Base-by-base conservation (phyloP, 2,888 invertebrate species). In the Timema cristinae region DNA sequence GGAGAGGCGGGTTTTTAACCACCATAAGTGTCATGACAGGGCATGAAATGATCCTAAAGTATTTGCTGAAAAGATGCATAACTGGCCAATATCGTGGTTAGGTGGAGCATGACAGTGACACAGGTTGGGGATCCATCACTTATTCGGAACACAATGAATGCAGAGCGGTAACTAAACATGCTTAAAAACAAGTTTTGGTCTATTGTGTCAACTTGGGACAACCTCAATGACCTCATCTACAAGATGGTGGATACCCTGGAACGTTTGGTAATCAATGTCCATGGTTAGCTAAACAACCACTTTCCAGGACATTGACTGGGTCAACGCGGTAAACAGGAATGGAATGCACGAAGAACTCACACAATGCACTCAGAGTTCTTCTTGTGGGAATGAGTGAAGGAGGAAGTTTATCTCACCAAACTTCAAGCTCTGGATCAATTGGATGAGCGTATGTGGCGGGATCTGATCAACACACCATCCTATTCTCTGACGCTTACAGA, bases 361-460 rank as follows among this genome's bases (percentile, higher is more conserved):
- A 1, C 7, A 1, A 59, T 7, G 9, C 11, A 15, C 11, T 10
- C 1, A 16, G 8, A 16, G 8, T 11, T 59, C 7, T 11, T 11
- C 1, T 16, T 16, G 11, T 32, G 32, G 32, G 32, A 4, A 4
- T 32, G 59, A 11, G 11, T 7, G 11, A 59, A 59, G 59, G 59
- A 59, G 15, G 16, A 59, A 7, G 59, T 59, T 59, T 59, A 59
- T 16, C 8, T 11, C 59, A 59, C 15, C 59, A 59, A 59, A 59
- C 59, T 7, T 16, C 15, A 2, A 7, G 7, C 59, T 11, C 11
- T 11, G 59, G 59, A 59, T 11, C 8, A 10, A 59, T 2, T 59
- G 59, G 11, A 59, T 8, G 59, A 59, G 8, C 1, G 8, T 0
- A 59, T 59, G 5, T 6, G 59, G 15, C 59, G 1, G 8, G 11